Evolutionary conservation across 2,113 vertebrate species (phyloP), one percentile per base, ranked within the genome.

Genomic region (Larimichthys polyactis): DNA sequence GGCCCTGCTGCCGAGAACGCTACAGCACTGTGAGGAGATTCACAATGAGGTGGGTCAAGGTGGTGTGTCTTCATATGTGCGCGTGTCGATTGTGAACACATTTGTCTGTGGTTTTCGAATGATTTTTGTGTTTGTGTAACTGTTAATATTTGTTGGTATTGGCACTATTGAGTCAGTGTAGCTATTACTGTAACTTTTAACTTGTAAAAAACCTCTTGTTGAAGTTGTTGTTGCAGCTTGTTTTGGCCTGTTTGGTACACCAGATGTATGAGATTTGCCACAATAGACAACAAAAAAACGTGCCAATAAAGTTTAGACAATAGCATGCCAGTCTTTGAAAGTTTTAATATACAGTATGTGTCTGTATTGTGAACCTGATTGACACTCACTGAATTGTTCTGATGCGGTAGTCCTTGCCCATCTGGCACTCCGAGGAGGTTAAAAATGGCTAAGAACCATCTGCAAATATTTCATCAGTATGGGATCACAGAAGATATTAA

Each of bases 41-140:
- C 98, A 99, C 94, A 99, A 98, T 20, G 98, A 99, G 98, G 98
- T 99, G 91, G 94, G 62, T 46, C 52, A 52, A 2, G 40, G n/a
- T 74, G 17, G 9, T 51, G 57, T 65, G 78, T 54, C 79, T 73
- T 71, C 63, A 62, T 51, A 52, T 46, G n/a, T 64, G 49, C 62
- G 64, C 49, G 32, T 62, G 20, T 67, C 49, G n/a, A 59, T 55
- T 40, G 48, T 0, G 16, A 43, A 52, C 17, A 49, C 9, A 60
- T 27, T 29, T 44, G 24, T 72, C 4, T 46, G 27, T 40, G 5
- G 16, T 76, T 63, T 11, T 58, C 17, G 10, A 17, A 44, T 3
- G 43, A 54, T 63, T 77, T 55, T 16, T 32, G 29, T 36, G 24
- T 48, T 20, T 10, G 32, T 55, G 3, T 68, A 17, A 43, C 12